phyloP scores from a whole-genome alignment of 2,113 vertebrate species.

The Oceanites oceanicus region DNA sequence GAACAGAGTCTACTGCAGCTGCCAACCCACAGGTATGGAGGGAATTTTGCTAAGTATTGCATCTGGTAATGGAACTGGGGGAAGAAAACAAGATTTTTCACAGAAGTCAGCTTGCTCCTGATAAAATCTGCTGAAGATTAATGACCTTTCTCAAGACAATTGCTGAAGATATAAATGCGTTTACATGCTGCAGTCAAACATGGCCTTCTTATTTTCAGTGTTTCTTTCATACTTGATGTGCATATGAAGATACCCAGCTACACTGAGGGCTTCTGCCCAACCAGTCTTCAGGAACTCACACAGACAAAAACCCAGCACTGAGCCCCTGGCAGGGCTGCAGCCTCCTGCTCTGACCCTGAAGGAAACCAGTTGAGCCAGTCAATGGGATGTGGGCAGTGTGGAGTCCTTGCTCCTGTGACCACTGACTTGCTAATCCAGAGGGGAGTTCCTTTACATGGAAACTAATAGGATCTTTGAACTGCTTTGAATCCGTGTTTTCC shows the following conservation, averaged over 20 bases:
- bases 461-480: background rate
- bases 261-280: background rate
- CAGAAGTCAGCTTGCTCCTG: background rate
- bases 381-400: background rate
- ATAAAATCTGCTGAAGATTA: background rate
- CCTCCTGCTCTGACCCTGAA: background rate
- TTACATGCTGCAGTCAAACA: background rate
- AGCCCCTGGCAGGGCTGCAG: background rate
- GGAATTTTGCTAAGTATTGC: background rate
- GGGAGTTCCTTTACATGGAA: background rate
- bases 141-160: background rate
- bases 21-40: slow-evolving; percentile 14
- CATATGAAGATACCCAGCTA: background rate
- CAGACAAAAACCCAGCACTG: background rate
- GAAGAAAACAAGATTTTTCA: background rate
- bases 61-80: background rate
- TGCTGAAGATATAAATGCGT: background rate
- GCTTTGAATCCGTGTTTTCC: background rate
- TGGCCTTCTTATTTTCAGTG: background rate
- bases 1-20: background rate
- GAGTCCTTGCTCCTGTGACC: background rate
- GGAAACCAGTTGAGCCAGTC: background rate
- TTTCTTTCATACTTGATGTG: background rate
- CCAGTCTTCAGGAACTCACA: background rate
- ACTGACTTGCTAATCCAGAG: background rate